Evolutionary conservation across 2,888 invertebrate genomes (phyloP).

Genomic region (Drosophila macrospina): DNA sequence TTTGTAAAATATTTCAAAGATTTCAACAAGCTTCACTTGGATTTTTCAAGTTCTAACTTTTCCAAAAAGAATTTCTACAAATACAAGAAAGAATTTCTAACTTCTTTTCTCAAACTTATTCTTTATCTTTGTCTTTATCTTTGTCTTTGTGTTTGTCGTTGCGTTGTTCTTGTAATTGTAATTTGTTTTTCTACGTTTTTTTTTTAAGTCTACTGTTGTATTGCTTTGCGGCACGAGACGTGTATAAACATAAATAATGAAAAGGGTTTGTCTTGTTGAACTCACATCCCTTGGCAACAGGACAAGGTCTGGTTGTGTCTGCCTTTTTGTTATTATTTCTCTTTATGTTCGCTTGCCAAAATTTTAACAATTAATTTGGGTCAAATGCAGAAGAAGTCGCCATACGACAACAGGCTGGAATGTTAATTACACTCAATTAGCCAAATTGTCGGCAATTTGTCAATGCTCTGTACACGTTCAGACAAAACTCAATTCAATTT

Average conservation of each 20-base stretch:
- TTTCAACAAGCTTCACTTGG: neutral
- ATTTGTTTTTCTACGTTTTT: constrained; percentile 18
- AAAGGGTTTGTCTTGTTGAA: constrained; percentile 63
- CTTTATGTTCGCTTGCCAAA: constrained; percentile 49
- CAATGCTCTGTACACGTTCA: constrained; percentile 46
- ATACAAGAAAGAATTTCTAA: constrained; percentile 9
- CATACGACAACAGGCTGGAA: constrained; percentile 35
- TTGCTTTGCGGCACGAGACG: constrained; percentile 36
- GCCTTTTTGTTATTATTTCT: constrained; percentile 29
- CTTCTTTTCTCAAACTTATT: constrained; percentile 10
- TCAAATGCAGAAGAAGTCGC: constrained; percentile 43
- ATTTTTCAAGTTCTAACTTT: neutral
- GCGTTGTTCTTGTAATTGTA: constrained; percentile 3
- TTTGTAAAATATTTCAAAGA: neutral
- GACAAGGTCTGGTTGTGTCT: constrained; percentile 6
- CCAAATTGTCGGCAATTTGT: constrained; percentile 72
- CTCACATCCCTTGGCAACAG: constrained; percentile 4
- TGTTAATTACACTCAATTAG: constrained; percentile 78
- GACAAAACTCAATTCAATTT: constrained; percentile 28
- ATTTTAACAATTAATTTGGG: constrained; percentile 73
- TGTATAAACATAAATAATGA: constrained; percentile 60
- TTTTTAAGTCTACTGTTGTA: constrained; percentile 2
- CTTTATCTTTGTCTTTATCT: constrained; percentile 1
- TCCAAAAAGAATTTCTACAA: neutral
- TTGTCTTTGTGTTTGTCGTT: neutral